phyloP scores from a whole-genome alignment of 2,888 invertebrate genomes.

The Mimas tiliae region DNA sequence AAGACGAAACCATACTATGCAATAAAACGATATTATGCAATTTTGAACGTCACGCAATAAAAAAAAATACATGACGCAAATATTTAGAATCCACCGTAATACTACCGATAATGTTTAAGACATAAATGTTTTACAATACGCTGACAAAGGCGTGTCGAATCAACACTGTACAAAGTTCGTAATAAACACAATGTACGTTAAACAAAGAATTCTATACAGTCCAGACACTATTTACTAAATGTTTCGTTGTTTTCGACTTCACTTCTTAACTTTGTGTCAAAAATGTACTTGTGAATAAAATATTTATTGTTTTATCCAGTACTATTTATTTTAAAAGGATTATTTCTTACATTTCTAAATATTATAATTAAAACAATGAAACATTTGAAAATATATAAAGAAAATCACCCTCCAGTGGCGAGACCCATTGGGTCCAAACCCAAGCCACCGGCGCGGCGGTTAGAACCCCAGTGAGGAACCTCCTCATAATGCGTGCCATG shows the following conservation, averaged over 20 bases:
- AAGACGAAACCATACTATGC: background rate
- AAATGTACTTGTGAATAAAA: no score
- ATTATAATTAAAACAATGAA: no score
- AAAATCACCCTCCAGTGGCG: no score
- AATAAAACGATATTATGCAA: constrained; percentile 10
- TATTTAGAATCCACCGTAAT: constrained; percentile 30
- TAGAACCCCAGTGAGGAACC: no score
- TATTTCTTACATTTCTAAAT: no score
- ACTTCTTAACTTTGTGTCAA: background rate
- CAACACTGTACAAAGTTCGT: constrained; percentile 32
- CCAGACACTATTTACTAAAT: background rate
- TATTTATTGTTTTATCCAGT: no score
- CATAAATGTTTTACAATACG: constrained; percentile 36
- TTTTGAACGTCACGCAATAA: constrained; percentile 22
- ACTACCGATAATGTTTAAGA: constrained; percentile 32
- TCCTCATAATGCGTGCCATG: no score
- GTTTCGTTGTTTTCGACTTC: background rate
- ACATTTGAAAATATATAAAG: no score
- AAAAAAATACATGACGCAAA: constrained; percentile 39
- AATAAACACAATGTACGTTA: constrained; percentile 13
- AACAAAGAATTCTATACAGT: constrained; percentile 20
- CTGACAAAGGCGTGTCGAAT: constrained; percentile 44
- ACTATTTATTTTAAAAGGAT: no score
- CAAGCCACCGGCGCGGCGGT: no score
- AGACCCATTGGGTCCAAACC: no score